Conservation (phyloP, 1,140 invertebrate genomes). For the Mercenaria mercenaria region DNA sequence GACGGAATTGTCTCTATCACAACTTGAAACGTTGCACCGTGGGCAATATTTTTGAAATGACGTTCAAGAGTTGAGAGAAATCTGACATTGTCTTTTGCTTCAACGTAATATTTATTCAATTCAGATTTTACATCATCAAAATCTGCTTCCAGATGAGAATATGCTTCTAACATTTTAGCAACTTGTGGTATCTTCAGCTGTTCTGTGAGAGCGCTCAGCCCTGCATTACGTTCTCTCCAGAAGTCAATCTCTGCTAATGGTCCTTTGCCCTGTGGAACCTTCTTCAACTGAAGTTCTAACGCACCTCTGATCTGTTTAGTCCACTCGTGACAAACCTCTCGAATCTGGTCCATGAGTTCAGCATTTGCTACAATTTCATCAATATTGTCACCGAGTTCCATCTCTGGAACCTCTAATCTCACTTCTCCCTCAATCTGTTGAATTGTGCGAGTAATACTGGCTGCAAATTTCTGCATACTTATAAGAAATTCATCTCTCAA, state of each 20-base stretch:
- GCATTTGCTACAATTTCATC: slow-evolving; percentile 83
- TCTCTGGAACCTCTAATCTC: slow-evolving; percentile 85
- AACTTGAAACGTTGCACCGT: slow-evolving; percentile 90
- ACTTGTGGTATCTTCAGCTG: slow-evolving; percentile 92
- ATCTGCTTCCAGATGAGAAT: slow-evolving; percentile 86
- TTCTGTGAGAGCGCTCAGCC: slow-evolving; percentile 92
- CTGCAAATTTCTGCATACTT: slow-evolving; percentile 86
- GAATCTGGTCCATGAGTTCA: slow-evolving; percentile 81
- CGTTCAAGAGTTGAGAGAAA: slow-evolving; percentile 93
- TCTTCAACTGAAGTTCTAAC: slow-evolving; percentile 83
- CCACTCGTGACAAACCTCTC: slow-evolving; percentile 84
- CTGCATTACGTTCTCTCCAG: slow-evolving; percentile 92
- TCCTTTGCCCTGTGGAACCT: slow-evolving; percentile 89
- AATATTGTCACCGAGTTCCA: slow-evolving; percentile 82
- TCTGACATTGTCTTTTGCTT: slow-evolving; percentile 93
- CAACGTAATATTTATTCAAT: slow-evolving; percentile 90
- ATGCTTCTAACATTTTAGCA: slow-evolving; percentile 88
- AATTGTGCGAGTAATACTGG: slow-evolving; percentile 85
- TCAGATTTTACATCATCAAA: slow-evolving; percentile 88
- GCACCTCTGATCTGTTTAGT: slow-evolving; percentile 83
- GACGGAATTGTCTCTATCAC: slow-evolving; percentile 90
- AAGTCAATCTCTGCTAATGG: slow-evolving; percentile 94
- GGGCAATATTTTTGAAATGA: slow-evolving; percentile 93
- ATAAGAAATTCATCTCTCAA: slow-evolving; percentile 87
- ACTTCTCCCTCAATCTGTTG: slow-evolving; percentile 87